Base-by-base conservation (phyloP, 2,888 invertebrate genomes). In the Thera obeliscata region DNA sequence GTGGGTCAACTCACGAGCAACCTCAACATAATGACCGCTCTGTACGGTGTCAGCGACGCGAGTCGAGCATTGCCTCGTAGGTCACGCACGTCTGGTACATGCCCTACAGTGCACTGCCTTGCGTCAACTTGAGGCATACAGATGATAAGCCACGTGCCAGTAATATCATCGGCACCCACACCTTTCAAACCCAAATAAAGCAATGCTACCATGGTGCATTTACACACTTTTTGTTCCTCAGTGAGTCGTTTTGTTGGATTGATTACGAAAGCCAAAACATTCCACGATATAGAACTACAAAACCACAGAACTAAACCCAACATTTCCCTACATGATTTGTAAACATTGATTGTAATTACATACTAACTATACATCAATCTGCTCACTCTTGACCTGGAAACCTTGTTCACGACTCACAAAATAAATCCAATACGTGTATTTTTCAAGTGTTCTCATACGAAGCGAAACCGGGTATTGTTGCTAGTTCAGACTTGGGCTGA, bases 351-450 rank as follows among this genome's bases (percentile, higher is more conserved):
- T 64, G 46, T 52, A 71, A 35, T 41, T 12, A 7, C 68, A 61
- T 69, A 62, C 67, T 2, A 65, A 64, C 56, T 65, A 52, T 38
- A 55, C 52, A 63, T 46, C n/a, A 66, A 62, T 66, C 68, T 64
- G 61, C 12, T 75, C 72, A 59, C 81, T 81, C 86, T 87, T 87
- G 88, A 87, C 87, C 88, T 78, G 77, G 75, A 85, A 86, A 86
- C 82, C 83, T 81, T 85, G 75, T 79, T 80, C 80, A 78, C 74
- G 73, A 74, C 74, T 74, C 75, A 76, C 74, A 77, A 78, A 83
- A 83, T 82, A 82, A 78, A 81, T 82, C 76, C 76, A 69, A 81
- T 46, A 41, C 6, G 41, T 81, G 80, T 77, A 76, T 79, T 80
- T 81, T 73, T 80, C 78, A 78, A 82, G 78, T 67, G 71, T 72